Evolutionary conservation across 2,113 vertebrate species (phyloP).

Genomic region (Sinocyclocheilus grahami): DNA sequence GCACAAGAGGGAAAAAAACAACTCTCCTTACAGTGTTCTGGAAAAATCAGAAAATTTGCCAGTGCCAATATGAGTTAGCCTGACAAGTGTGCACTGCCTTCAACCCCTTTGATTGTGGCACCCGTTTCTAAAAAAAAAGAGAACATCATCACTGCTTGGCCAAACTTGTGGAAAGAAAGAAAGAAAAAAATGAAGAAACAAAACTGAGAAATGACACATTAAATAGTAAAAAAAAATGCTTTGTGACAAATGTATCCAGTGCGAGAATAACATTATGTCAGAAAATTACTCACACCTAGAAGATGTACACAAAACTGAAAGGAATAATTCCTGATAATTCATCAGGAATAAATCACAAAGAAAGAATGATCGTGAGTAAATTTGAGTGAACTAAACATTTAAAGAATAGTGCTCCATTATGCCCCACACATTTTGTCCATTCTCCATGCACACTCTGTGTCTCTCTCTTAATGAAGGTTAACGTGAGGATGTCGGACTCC

Average conservation of each 20-base stretch:
- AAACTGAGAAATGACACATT: slow-evolving; percentile 45
- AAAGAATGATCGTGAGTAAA: no score
- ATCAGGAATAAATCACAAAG: no score
- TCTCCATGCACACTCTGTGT: not conserved
- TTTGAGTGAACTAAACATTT: no score
- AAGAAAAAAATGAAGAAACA: slow-evolving; percentile 17
- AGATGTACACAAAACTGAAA: no score
- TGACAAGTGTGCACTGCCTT: slow-evolving; percentile 41
- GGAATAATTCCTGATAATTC: no score
- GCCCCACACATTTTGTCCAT: not conserved
- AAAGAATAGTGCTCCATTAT: not conserved
- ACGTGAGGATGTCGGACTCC: slow-evolving; percentile 64
- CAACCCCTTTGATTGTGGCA: slow-evolving; percentile 42
- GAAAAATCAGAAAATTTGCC: slow-evolving; percentile 34
- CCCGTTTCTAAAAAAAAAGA: slow-evolving; percentile 24
- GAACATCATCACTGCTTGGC: slow-evolving; percentile 44
- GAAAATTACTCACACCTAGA: no score
- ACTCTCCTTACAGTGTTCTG: slow-evolving; percentile 32
- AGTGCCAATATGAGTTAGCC: slow-evolving; percentile 38
- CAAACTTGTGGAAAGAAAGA: slow-evolving; percentile 34
- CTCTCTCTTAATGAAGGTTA: slow-evolving; percentile 6
- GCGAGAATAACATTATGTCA: no score
- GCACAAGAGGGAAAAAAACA: slow-evolving; percentile 12
- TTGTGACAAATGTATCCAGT: not conserved
- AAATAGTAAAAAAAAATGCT: not conserved